Conservation (phyloP, 2,888 invertebrate species). For the Andrena haemorrhoa region DNA sequence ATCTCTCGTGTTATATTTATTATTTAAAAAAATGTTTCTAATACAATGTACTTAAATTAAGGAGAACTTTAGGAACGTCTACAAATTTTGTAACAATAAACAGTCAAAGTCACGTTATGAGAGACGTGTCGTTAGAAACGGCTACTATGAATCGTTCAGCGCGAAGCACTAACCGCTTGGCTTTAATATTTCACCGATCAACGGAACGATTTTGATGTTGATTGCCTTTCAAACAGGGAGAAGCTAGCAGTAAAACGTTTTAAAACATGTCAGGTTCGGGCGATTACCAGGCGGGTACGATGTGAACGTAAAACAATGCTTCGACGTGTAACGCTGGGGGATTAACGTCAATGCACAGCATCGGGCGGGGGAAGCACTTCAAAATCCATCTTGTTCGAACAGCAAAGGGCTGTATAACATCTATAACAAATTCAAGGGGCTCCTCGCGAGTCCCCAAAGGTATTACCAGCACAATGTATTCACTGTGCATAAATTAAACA, state of each 20-base stretch:
- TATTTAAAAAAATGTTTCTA: too few relatives aligned
- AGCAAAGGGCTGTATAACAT: not conserved
- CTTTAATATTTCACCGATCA: conserved; percentile 1
- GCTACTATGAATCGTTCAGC: not conserved
- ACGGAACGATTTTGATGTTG: conserved; percentile 30
- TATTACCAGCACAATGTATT: not conserved
- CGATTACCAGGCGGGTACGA: conserved; percentile 13
- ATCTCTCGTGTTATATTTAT: not conserved
- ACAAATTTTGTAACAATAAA: not conserved
- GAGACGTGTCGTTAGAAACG: not conserved
- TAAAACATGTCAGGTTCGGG: conserved; percentile 46
- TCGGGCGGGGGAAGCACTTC: conserved; percentile 24
- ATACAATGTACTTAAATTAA: too few relatives aligned
- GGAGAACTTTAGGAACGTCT: too few relatives aligned
- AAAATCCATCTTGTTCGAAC: conserved; percentile 31
- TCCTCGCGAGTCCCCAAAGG: not conserved
- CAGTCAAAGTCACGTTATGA: not conserved
- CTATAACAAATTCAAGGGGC: not conserved
- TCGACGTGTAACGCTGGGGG: conserved; percentile 37
- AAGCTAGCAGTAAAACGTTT: conserved; percentile 42
- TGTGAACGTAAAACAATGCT: conserved; percentile 27
- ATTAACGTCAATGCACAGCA: conserved; percentile 47
- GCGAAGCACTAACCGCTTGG: not conserved
- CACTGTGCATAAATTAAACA: too few relatives aligned
- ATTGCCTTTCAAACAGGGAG: conserved; percentile 15